Evolutionary conservation across 2,888 invertebrate genomes (phyloP), one percentile per base, ranked within the genome.

Genomic region (Celastrina argiolus): DNA sequence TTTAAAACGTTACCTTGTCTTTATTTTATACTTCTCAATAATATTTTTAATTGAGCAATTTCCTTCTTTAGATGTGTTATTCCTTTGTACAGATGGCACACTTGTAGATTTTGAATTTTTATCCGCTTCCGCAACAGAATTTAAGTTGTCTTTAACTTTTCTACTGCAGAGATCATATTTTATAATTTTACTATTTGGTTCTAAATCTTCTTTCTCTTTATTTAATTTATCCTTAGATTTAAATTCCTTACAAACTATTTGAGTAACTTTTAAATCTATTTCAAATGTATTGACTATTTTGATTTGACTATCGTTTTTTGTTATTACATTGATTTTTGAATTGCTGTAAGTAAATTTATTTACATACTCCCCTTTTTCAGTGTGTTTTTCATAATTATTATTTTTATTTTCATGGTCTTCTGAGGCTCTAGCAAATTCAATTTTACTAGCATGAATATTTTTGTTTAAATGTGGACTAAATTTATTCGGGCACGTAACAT

Each of bases 191-290:
- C 6, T 51, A 26, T 5, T 51, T 12, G 22, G 22, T 51, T 51
- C 5, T 51, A 51, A 51, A 22, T 51, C 12, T 18, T 45, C 45
- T 51, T 22, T 22, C 22, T 51, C 22, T 22, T 51, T 8, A 14
- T 12, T 22, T 39, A 14, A 4, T 26, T 26, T 65, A n/a, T 65
- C 10, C 26, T 56, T 26, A 56, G 51, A 22, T n/a, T 10, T n/a
- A 36, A 26, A 16, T 39, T 34, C 73, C 42, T 79, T 70, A 39
- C 58, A 63, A 63, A 70, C 67, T 65, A 82, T 81, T 79, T 83
- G 79, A 45, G 82, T 84, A n/a, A 89, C 71, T 69, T 86, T 79
- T 16, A 87, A 69, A 71, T 87, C 81, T 63, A 91, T 72, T 76
- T 81, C 81, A 14, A 87, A 56, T 74, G 81, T 83, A 69, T 81